Percentiles rank a stretch among this genome's conserved stretches.
These are phyloP conservation scores for Mechanitis mazaeus DNA, from an alignment of 2,888 invertebrate species.

Conservation along the genomic window DNA sequence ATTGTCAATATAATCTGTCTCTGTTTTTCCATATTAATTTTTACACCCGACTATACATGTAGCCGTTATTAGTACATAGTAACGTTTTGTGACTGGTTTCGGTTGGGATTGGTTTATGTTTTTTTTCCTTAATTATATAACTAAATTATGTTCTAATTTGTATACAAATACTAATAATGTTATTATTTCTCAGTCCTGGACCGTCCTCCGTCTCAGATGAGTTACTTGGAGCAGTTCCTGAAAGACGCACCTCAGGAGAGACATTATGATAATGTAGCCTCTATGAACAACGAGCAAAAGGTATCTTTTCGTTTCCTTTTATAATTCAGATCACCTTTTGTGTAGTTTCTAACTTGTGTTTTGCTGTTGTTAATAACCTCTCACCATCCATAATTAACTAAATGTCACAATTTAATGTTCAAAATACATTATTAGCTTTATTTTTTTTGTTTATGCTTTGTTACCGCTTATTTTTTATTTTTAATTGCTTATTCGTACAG, in stretches of 20 bases:
- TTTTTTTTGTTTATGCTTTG: conserved; percentile 30
- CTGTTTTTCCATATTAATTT: conserved; percentile 27
- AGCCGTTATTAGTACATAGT: conserved; percentile 15
- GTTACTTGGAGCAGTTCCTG: conserved; percentile 92
- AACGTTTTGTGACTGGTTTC: conserved; percentile 61
- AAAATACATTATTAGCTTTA: conserved; percentile 8
- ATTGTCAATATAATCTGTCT: conserved; percentile 12
- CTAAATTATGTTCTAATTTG: conserved; percentile 23
- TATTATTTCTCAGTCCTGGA: conserved; percentile 82
- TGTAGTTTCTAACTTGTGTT: conserved; percentile 10
- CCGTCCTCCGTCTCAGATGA: conserved; percentile 93
- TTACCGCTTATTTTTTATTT: conserved; percentile 27
- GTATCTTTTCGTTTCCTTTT: conserved; percentile 35
- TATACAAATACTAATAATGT: conserved; percentile 10
- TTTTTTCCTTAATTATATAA: conserved; percentile 32
- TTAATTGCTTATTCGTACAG: conserved; percentile 50
- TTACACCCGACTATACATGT: conserved; percentile 43
- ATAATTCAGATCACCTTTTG: too few relatives aligned
- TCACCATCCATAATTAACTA: not conserved
- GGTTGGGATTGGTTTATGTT: conserved; percentile 68
- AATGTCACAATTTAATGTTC: not conserved
- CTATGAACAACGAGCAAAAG: conserved; percentile 66
- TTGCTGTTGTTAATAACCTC: too few relatives aligned
- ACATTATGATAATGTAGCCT: conserved; percentile 67
- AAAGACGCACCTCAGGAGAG: conserved; percentile 80